Evolutionary conservation across 2,113 vertebrate genomes (phyloP), one percentile per base, ranked within the genome.

Genomic region (Burhinus bistriatus): DNA sequence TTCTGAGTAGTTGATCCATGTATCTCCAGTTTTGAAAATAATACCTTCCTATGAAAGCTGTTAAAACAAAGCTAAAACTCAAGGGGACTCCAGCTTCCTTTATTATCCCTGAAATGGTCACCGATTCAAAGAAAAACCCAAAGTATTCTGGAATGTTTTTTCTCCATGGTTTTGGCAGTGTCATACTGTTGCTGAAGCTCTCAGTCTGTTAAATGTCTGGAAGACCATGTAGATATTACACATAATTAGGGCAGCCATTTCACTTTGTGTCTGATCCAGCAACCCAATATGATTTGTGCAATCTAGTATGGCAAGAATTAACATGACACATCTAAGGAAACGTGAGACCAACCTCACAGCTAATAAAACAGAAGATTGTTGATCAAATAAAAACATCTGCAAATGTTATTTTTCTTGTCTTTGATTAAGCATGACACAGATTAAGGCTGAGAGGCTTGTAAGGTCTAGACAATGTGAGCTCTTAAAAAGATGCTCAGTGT

Each of bases 321-420:
- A 52, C 83, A 94, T 93, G 89, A 97, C 70, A 85, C 91, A 89
- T 95, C 93, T 84, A 38, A 94, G 73, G 91, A 97, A 95, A 97
- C 29, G 73, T 96, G 93, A 97, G 87, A 95, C 73, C 77, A 95
- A 76, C 62, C 82, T 89, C 83, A 84, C 65, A 89, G 94, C 78
- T 95, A 87, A 79, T 91, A 95, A 96, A 95, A 84, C 9, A 70
- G n/a, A 89, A 72, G 72, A 87, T 27, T 45, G 57, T 87, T 84
- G 87, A 89, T 95, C 40, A 94, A 76, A 95, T 87, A 61, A 95
- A 97, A 95, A 72, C 83, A 85, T 87, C 65, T 82, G 51, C 23
- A 89, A 72, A 65, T 92, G 57, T 91, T 93, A 45, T 95, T 95
- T 91, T 92, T 83, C 69, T 73, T 87, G 62, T 77, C 47, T 92